A percentile compares a stretch with the other conserved stretches of the same genome.
These are phyloP conservation scores for Leucosticte australis DNA, from an alignment of 2,113 vertebrate genomes.

Conservation along the genomic window DNA sequence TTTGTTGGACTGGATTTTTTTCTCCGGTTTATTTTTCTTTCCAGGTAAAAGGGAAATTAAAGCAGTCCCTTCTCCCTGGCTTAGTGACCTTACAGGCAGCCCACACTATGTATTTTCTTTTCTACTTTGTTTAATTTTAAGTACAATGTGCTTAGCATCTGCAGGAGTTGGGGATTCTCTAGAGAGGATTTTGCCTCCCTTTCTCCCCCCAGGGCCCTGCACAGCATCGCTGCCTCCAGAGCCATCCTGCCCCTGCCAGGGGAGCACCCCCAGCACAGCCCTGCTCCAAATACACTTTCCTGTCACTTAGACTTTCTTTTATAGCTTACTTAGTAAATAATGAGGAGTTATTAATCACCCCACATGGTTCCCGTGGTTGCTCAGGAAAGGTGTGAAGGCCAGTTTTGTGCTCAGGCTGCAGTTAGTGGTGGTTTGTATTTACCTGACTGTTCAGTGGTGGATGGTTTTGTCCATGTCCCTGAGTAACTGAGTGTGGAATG, in stretches of 20 bases:
- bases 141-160: neutral
- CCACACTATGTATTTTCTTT: neutral
- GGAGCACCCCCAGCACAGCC: neutral
- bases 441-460: neutral
- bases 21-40: slow-evolving; percentile 38
- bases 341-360: neutral
- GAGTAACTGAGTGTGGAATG: neutral
- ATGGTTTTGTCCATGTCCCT: neutral
- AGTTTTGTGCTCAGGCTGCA: neutral
- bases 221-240: neutral
- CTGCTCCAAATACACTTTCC: neutral
- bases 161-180: neutral
- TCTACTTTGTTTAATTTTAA: neutral
- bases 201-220: neutral
- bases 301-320: neutral
- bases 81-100: neutral
- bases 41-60: slow-evolving; percentile 53
- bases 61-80: neutral
- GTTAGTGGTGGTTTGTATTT: neutral
- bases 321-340: neutral
- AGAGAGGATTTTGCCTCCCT: neutral
- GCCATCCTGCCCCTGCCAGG: neutral
- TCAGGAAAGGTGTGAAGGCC: neutral
- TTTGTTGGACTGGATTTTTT: neutral
- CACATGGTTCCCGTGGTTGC: neutral